These are phyloP conservation scores for Cheumatopsyche charites DNA, from an alignment of 1,140 invertebrate genomes.

Conservation along the genomic window DNA sequence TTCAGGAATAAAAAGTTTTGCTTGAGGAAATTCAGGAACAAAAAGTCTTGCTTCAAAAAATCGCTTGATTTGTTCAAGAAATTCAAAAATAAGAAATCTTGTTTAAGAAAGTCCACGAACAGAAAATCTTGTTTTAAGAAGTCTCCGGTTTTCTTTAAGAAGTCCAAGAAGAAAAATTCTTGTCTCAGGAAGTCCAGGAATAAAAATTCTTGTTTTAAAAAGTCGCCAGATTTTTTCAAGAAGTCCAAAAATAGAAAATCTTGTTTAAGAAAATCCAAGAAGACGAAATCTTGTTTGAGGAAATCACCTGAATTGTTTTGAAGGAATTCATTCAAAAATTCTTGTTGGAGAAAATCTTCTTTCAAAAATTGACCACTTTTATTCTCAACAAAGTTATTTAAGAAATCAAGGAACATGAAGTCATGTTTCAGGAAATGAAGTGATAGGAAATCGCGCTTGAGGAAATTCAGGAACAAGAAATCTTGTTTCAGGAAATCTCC, in stretches of 20 bases:
- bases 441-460: neutral
- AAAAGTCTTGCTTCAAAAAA: neutral
- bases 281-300: neutral
- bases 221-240: neutral
- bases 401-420: neutral
- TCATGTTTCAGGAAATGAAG: neutral
- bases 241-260: neutral
- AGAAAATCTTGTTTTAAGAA: constrained; percentile 14
- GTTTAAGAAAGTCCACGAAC: constrained; percentile 5
- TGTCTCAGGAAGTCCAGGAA: constrained; percentile 8
- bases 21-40: constrained; percentile 1
- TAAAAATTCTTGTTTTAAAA: neutral
- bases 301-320: neutral
- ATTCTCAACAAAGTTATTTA: neutral
- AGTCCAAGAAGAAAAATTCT: neutral
- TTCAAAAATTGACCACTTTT: constrained; percentile 1
- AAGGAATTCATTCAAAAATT: neutral
- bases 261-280: neutral
- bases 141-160: neutral
- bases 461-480: neutral
- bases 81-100: constrained; percentile 8
- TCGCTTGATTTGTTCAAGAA: constrained; percentile 11
- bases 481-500: neutral
- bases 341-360: neutral
- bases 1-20: constrained; percentile 24